Evolutionary conservation across 1,140 invertebrate species (phyloP).

Genomic region (Cepaea nemoralis): DNA sequence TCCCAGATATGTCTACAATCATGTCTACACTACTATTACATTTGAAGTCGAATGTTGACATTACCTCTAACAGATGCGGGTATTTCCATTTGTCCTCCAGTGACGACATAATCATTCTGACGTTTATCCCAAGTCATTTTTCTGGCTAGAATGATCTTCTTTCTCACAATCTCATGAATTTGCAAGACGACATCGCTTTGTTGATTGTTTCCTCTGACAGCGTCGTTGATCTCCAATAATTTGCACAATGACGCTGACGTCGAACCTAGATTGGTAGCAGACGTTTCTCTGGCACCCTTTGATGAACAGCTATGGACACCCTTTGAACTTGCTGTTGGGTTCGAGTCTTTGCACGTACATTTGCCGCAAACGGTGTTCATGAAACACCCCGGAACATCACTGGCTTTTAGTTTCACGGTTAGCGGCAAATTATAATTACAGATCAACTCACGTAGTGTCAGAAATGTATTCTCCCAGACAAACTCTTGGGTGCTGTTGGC

Average conservation of each 20-base stretch:
- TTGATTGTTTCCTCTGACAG: background rate
- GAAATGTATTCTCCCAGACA: conserved; percentile 45
- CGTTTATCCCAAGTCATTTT: conserved; percentile 58
- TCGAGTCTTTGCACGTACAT: background rate
- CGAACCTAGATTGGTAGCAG: background rate
- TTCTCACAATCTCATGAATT: conserved; percentile 51
- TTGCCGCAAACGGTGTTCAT: background rate
- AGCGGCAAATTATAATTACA: conserved; percentile 38
- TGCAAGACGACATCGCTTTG: conserved; percentile 44
- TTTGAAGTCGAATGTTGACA: background rate
- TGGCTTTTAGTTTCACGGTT: conserved; percentile 39
- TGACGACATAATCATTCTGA: conserved; percentile 54
- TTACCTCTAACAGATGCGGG: conserved; percentile 57
- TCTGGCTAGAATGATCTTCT: conserved; percentile 50
- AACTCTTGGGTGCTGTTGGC: conserved; percentile 27
- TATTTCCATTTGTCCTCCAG: conserved; percentile 53
- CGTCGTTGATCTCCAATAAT: background rate
- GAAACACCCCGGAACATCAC: conserved; percentile 41
- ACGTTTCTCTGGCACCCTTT: background rate
- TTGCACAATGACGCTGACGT: background rate
- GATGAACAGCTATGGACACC: background rate
- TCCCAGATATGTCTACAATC: no score
- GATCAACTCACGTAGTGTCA: conserved; percentile 41
- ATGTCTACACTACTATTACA: background rate
- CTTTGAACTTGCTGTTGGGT: background rate